These are phyloP conservation scores for Lepus americanus DNA, from an alignment of 2,113 vertebrate species.

Conservation along the genomic window DNA sequence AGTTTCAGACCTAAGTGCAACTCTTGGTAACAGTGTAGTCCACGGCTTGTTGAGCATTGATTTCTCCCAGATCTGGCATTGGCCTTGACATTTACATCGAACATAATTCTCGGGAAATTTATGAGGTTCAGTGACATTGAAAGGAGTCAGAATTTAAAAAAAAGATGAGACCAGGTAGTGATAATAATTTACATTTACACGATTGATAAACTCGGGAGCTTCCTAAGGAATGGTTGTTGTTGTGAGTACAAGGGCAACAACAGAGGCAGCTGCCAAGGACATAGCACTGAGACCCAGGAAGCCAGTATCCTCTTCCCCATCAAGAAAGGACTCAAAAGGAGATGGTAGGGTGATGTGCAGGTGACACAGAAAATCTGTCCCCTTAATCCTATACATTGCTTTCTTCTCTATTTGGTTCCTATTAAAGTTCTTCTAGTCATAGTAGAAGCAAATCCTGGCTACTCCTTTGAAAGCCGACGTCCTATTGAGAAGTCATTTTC, in stretches of 20 bases:
- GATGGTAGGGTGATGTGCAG: background rate
- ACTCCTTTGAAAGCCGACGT: background rate
- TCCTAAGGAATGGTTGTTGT: conserved; percentile 30
- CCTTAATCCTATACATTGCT: background rate
- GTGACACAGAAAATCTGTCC: background rate
- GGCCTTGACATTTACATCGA: background rate
- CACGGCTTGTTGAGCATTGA: background rate
- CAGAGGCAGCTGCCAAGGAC: background rate
- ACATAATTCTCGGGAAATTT: background rate
- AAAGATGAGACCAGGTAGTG: background rate
- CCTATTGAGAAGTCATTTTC: background rate
- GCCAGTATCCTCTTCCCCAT: background rate
- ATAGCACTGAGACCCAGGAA: background rate
- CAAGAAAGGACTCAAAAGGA: background rate
- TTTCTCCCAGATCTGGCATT: background rate
- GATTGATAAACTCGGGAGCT: background rate
- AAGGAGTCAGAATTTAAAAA: conserved; percentile 6
- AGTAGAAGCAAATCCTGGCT: background rate
- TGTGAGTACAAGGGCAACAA: too few species aligned
- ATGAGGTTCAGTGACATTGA: background rate
- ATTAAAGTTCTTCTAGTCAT: background rate
- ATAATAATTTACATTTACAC: background rate
- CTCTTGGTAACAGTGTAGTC: background rate
- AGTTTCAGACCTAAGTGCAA: background rate
- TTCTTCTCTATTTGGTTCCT: background rate